A percentile compares a stretch with the other conserved stretches of the same genome.
Conservation (phyloP, 37 sponge, comb jelly and placozoan genomes). For the Theonella swinhoei region DNA sequence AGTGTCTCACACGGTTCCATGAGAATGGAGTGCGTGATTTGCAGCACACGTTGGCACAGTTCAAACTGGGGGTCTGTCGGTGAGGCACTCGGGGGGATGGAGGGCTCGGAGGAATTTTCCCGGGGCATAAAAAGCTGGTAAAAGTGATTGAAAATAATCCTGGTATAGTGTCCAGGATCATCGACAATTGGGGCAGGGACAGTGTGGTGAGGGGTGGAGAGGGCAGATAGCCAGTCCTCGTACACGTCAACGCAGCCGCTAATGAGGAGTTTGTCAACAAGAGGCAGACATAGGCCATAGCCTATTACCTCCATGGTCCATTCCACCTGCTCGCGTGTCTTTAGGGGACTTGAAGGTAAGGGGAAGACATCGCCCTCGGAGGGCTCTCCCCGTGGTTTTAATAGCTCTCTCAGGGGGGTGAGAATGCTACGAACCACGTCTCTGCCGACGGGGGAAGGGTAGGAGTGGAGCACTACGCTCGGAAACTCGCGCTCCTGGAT, state of each 20-base stretch:
- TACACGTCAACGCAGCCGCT: constrained; percentile 64
- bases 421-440: constrained; percentile 67
- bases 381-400: neutral
- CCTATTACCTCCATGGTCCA: constrained; percentile 89
- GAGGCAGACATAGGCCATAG: constrained; percentile 76
- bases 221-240: constrained; percentile 66
- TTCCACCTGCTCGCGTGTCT: constrained; percentile 56
- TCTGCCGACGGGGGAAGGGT: constrained; percentile 28
- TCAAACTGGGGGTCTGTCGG: constrained; percentile 42
- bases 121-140: constrained; percentile 48
- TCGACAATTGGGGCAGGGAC: constrained; percentile 63
- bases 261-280: constrained; percentile 51
- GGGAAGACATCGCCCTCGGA: neutral
- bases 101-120: neutral
- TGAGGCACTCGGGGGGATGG: neutral
- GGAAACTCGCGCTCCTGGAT: neutral
- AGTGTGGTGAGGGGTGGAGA: constrained; percentile 19
- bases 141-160: constrained; percentile 66
- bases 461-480: constrained; percentile 47
- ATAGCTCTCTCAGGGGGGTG: constrained; percentile 41
- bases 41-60: constrained; percentile 62
- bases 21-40: constrained; percentile 26
- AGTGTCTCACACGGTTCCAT: constrained; percentile 12
- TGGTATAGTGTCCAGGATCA: constrained; percentile 55
- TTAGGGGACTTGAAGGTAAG: neutral